A percentile compares a stretch with the other conserved stretches of the same genome.
These are phyloP conservation scores for Anolis sagrei DNA, from an alignment of 2,113 vertebrate species.

Conservation along the genomic window DNA sequence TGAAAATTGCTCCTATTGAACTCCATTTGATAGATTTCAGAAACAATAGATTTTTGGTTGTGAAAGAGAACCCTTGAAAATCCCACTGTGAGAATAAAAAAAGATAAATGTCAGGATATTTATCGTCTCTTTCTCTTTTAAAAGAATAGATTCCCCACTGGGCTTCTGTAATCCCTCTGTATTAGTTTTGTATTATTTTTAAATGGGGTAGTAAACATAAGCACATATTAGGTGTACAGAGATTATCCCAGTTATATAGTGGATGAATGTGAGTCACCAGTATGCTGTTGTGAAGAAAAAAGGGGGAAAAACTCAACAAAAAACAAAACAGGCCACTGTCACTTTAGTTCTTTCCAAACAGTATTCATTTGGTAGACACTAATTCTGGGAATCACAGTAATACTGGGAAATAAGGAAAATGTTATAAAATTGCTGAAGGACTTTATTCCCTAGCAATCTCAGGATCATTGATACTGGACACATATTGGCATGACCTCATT, in stretches of 20 bases:
- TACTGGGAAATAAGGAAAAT: neutral
- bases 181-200: neutral
- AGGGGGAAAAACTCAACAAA: too few relatives aligned
- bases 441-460: too few relatives aligned
- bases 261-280: neutral
- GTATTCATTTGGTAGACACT: neutral
- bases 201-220: conserved; percentile 14
- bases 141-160: neutral
- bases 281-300: neutral
- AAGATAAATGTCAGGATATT: neutral
- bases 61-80: neutral
- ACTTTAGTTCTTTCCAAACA: neutral
- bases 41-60: neutral
- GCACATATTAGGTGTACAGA: neutral
- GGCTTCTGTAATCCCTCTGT: neutral
- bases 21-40: conserved; percentile 13
- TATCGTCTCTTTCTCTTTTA: neutral
- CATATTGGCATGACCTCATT: too few relatives aligned
- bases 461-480: too few relatives aligned
- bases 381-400: neutral
- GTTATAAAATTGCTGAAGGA: neutral
- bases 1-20: neutral
- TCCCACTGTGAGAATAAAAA: conserved; percentile 5
- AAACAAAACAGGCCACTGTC: neutral
- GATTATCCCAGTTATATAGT: neutral